phyloP scores from a whole-genome alignment of 2,888 invertebrate species.

The Yponomeuta malinellus region DNA sequence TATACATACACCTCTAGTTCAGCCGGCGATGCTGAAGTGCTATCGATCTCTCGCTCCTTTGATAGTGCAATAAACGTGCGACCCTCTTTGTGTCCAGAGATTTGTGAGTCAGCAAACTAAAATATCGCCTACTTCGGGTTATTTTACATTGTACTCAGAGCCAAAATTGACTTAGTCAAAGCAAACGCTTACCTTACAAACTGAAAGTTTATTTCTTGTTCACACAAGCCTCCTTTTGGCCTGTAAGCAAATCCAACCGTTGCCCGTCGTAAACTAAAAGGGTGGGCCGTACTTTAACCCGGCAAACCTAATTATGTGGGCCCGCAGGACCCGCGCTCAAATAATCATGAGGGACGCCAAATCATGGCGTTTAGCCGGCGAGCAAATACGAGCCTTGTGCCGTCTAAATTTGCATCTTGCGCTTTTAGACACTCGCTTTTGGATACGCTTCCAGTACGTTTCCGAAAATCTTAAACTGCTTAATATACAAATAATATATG shows the following conservation, averaged over 20 bases:
- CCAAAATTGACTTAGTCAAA: neutral
- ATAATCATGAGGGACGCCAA: slow-evolving; percentile 10
- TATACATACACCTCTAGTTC: neutral
- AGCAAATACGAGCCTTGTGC: neutral
- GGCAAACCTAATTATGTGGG: slow-evolving; percentile 11
- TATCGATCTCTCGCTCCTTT: neutral
- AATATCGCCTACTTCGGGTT: neutral
- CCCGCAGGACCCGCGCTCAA: slow-evolving; percentile 2
- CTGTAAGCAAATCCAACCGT: slow-evolving; percentile 11
- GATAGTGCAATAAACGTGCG: neutral
- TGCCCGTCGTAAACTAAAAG: slow-evolving; percentile 10
- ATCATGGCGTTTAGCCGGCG: slow-evolving; percentile 1
- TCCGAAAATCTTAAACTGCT: no score
- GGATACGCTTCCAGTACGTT: no score
- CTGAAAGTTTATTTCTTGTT: slow-evolving; percentile 9
- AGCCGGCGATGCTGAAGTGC: neutral
- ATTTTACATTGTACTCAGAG: neutral
- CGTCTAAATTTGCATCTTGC: neutral
- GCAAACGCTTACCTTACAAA: slow-evolving; percentile 5
- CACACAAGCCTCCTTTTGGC: slow-evolving; percentile 1
- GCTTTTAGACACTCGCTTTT: neutral
- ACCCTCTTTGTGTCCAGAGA: neutral
- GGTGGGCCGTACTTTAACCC: slow-evolving; percentile 7
- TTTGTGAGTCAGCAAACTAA: neutral
- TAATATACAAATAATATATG: no score